A percentile compares a stretch with the other conserved stretches of the same genome.
Evolutionary conservation across 2,113 vertebrate species (phyloP).

Genomic region (Egretta garzetta): DNA sequence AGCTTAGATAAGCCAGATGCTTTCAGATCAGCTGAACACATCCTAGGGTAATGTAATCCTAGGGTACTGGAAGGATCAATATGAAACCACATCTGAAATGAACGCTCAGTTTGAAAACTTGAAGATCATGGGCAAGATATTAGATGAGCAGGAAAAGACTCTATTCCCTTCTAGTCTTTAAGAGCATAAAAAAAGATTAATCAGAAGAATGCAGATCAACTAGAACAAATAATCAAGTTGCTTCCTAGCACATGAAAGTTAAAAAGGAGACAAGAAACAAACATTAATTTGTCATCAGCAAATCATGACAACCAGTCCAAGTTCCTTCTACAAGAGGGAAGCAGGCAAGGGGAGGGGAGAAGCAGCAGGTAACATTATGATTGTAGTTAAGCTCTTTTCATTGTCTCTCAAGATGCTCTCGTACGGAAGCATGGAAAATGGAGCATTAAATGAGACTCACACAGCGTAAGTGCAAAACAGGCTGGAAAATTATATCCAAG

Average conservation of each 20-base stretch:
- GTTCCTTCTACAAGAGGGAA: neutral
- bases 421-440: neutral
- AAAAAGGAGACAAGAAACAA: neutral
- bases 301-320: neutral
- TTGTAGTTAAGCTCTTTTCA: neutral
- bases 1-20: neutral
- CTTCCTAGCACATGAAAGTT: neutral
- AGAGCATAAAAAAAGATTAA: neutral
- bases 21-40: neutral
- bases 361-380: neutral
- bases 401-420: neutral
- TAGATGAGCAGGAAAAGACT: neutral
- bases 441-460: neutral
- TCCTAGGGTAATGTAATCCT: neutral
- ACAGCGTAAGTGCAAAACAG: neutral
- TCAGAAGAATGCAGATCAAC: neutral
- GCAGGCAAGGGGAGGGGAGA: neutral
- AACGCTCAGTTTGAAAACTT: neutral
- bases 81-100: neutral
- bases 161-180: neutral
- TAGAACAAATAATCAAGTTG: neutral
- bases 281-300: neutral
- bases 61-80: neutral
- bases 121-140: neutral
- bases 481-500: neutral